Percentiles rank a stretch among this genome's conserved stretches.
phyloP scores from a whole-genome alignment of 2,888 invertebrate genomes.

The Petrolisthes cinctipes region DNA sequence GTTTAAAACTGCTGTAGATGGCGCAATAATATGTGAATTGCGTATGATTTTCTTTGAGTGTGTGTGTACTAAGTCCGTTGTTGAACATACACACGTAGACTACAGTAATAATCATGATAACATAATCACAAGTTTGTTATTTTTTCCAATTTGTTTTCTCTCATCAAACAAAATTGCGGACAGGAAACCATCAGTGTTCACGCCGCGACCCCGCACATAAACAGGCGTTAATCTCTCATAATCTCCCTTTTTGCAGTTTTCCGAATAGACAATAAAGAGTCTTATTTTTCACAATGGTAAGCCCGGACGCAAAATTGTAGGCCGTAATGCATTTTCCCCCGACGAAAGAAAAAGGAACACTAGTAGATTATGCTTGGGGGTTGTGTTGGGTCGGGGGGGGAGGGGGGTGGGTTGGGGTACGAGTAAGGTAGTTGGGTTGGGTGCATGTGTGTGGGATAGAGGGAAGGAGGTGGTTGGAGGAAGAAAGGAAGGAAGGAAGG shows the following conservation, averaged over 20 bases:
- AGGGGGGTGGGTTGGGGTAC: too few species aligned
- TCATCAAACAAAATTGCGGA: too few species aligned
- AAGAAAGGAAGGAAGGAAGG: neutral
- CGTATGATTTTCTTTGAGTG: too few species aligned
- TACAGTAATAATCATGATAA: too few species aligned
- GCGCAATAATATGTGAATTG: too few species aligned
- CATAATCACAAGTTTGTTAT: too few species aligned
- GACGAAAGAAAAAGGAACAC: slow-evolving; percentile 1
- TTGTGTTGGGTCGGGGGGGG: neutral
- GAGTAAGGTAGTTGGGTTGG: neutral
- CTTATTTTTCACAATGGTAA: slow-evolving; percentile 30
- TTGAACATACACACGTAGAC: too few species aligned
- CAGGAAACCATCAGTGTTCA: neutral
- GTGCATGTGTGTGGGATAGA: too few species aligned
- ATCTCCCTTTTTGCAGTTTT: slow-evolving; percentile 15
- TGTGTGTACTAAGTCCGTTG: too few species aligned
- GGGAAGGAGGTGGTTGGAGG: neutral
- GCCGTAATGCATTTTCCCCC: slow-evolving; percentile 13
- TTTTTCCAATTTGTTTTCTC: too few species aligned
- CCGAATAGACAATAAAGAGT: slow-evolving; percentile 21
- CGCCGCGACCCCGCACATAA: neutral
- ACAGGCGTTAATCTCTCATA: slow-evolving; percentile 31
- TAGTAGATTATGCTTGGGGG: slow-evolving; percentile 15
- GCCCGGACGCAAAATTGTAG: slow-evolving; percentile 30
- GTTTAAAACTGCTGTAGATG: too few species aligned